Conservation (phyloP, 2,888 invertebrate species). For the Calliphora vomitoria region DNA sequence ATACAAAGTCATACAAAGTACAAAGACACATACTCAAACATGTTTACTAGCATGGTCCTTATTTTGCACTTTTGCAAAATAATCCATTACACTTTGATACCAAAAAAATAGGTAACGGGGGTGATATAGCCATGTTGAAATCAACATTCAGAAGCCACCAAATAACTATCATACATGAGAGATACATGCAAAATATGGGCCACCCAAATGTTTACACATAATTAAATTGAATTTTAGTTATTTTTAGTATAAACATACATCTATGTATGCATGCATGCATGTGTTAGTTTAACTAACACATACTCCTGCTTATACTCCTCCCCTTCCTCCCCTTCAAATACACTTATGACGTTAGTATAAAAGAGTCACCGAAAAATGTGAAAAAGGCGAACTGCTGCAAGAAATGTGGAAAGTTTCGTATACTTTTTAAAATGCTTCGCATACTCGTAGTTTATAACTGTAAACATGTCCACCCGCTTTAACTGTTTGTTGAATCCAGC, state of each 20-base stretch:
- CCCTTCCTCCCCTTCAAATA: background rate
- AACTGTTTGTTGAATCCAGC: conserved; percentile 10
- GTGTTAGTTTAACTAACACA: conserved; percentile 9
- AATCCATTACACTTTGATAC: no score
- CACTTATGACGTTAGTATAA: background rate
- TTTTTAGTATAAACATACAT: conserved; percentile 18
- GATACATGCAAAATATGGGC: no score
- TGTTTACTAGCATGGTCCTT: background rate
- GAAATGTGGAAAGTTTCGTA: conserved; percentile 39
- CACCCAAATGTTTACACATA: background rate
- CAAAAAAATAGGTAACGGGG: no score
- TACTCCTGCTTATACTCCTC: background rate
- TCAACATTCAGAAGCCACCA: no score
- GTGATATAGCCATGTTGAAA: no score
- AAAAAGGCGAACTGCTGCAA: conserved; percentile 8
- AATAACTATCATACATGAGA: no score
- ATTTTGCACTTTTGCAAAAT: no score
- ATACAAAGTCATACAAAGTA: no score
- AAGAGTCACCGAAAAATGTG: background rate
- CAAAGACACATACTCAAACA: background rate
- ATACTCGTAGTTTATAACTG: conserved; percentile 28
- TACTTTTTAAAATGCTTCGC: conserved; percentile 18
- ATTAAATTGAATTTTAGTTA: conserved; percentile 67
- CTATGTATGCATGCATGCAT: background rate
- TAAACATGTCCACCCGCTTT: conserved; percentile 51